A percentile compares a stretch with the other conserved stretches of the same genome.
phyloP scores from a whole-genome alignment of 2,888 invertebrate genomes.

The Spisula subtruncata region DNA sequence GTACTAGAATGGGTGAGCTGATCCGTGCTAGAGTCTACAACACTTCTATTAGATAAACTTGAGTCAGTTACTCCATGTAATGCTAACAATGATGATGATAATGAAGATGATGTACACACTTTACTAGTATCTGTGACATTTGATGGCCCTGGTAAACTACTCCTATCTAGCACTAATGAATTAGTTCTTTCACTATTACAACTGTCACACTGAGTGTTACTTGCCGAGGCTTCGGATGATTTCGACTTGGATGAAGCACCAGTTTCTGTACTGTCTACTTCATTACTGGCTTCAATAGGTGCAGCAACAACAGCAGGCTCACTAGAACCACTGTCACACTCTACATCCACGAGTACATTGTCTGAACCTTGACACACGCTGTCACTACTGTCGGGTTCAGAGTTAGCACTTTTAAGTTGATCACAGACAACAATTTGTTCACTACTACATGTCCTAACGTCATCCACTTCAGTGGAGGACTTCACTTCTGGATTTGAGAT shows the following conservation, averaged over 20 bases:
- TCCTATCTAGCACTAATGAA: slow-evolving; percentile 36
- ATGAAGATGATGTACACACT: slow-evolving; percentile 57
- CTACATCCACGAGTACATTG: slow-evolving; percentile 63
- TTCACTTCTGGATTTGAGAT: slow-evolving; percentile 63
- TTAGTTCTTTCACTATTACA: slow-evolving; percentile 65
- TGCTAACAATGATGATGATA: slow-evolving; percentile 37
- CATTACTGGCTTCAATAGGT: slow-evolving; percentile 37
- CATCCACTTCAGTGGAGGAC: slow-evolving; percentile 44
- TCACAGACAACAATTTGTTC: slow-evolving; percentile 68
- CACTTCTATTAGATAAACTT: slow-evolving; percentile 24
- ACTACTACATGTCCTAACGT: slow-evolving; percentile 38
- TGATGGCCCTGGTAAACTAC: slow-evolving; percentile 36
- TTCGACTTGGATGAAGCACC: slow-evolving; percentile 10
- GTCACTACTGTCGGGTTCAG: slow-evolving; percentile 73
- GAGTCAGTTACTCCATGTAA: slow-evolving; percentile 29
- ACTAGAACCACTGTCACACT: slow-evolving; percentile 71
- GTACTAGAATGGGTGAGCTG: slow-evolving; percentile 50
- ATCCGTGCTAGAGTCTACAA: slow-evolving; percentile 53
- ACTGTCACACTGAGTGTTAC: slow-evolving; percentile 68
- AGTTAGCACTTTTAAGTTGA: slow-evolving; percentile 69
- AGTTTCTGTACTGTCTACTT: slow-evolving; percentile 69
- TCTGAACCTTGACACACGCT: slow-evolving; percentile 54
- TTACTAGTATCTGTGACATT: slow-evolving; percentile 46
- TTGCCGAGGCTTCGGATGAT: slow-evolving; percentile 30
- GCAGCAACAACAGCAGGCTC: slow-evolving; percentile 30